Percentiles rank a stretch among this genome's conserved stretches.
Evolutionary conservation across 2,888 invertebrate genomes (phyloP).

Genomic region (Beris chalybata): DNA sequence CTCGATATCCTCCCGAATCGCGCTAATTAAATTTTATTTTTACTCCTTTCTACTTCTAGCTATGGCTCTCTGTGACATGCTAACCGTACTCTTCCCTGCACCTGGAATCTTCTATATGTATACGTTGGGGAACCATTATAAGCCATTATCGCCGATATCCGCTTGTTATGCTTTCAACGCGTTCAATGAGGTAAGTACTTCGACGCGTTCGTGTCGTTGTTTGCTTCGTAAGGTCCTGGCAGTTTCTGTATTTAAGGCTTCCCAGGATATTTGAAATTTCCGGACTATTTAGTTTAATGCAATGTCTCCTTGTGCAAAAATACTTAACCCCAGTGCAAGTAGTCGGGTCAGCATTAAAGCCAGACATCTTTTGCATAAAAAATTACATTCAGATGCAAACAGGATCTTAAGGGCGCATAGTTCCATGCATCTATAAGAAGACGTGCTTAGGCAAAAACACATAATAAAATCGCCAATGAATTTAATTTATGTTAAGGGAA

Average conservation of each 20-base stretch:
- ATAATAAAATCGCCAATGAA: no score
- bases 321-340: conserved; percentile 27
- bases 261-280: conserved; percentile 1
- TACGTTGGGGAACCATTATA: conserved; percentile 84
- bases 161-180: conserved; percentile 79
- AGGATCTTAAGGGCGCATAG: no score
- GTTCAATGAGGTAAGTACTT: conserved; percentile 73
- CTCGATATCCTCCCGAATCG: background rate
- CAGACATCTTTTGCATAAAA: background rate
- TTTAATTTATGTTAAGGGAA: no score
- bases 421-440: no score
- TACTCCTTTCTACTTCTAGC: conserved; percentile 50
- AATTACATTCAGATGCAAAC: background rate
- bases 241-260: conserved; percentile 1
- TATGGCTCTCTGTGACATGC: conserved; percentile 95
- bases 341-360: conserved; percentile 25
- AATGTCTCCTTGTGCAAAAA: background rate
- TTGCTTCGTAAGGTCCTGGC: conserved; percentile 2
- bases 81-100: conserved; percentile 86
- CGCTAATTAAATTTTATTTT: background rate
- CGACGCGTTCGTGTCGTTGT: background rate
- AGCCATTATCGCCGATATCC: conserved; percentile 72
- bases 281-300: conserved; percentile 15
- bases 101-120: conserved; percentile 93
- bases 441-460: no score